Conservation (phyloP, 2,888 invertebrate species). For the Tinea pellionella region DNA sequence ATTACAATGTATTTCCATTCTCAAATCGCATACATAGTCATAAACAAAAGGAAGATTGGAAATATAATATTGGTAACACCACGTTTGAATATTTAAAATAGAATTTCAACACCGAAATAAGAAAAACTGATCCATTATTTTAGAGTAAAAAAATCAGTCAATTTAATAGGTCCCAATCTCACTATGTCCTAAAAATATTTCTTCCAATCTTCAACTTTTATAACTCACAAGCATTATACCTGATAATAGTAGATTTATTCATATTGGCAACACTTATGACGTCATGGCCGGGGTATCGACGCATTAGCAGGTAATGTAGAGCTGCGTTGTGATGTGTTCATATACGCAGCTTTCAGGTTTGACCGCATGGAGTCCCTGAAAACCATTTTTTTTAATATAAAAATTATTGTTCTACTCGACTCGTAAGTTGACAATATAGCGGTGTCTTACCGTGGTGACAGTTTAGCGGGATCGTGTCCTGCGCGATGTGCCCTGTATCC, state of each 20-base stretch:
- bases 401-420: background rate
- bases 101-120: background rate
- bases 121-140: too few species aligned
- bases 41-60: background rate
- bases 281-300: conserved; percentile 73
- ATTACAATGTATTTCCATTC: background rate
- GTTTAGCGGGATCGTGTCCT: conserved; percentile 72
- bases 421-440: background rate
- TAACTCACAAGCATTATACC: background rate
- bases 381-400: conserved; percentile 20
- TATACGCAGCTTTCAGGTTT: conserved; percentile 78
- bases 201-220: too few species aligned
- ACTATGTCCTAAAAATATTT: too few species aligned
- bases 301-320: conserved; percentile 90
- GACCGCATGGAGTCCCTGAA: conserved; percentile 83
- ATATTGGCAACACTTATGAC: background rate
- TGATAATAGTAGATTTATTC: background rate
- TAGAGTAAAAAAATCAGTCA: too few species aligned
- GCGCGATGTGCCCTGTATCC: conserved; percentile 90
- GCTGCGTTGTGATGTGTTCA: conserved; percentile 81
- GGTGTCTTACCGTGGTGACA: conserved; percentile 35
- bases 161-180: too few species aligned
- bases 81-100: background rate
- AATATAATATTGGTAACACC: background rate
- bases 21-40: background rate